Conservation (phyloP, 2,888 invertebrate genomes). For the Melinopterus prodromus region DNA sequence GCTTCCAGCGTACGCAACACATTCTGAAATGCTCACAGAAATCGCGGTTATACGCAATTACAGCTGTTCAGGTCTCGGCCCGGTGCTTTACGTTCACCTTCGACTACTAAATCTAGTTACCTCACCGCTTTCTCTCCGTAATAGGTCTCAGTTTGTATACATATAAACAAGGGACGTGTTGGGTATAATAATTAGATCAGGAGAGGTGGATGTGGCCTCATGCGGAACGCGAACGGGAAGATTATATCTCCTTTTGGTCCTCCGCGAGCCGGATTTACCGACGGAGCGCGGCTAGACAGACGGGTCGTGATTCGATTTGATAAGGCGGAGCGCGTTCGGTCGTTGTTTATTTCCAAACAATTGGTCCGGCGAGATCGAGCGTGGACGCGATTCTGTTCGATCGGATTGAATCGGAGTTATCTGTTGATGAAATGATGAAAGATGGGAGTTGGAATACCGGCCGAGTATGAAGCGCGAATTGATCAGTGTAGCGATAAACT, state of each 20-base stretch:
- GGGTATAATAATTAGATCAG: background rate
- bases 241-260: background rate
- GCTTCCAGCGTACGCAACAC: background rate
- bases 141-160: background rate
- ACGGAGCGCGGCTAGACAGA: background rate
- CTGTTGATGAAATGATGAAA: background rate
- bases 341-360: constrained; percentile 4
- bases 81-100: background rate
- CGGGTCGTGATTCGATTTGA: background rate
- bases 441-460: background rate
- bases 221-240: background rate
- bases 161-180: background rate
- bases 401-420: background rate
- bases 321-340: background rate
- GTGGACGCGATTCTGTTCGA: background rate
- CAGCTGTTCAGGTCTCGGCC: background rate
- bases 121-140: background rate
- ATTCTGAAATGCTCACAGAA: background rate
- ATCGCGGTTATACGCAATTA: background rate
- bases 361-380: background rate
- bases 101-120: background rate
- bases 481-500: background rate
- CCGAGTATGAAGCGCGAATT: too few relatives aligned
- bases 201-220: background rate
- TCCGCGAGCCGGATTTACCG: background rate